Evolutionary conservation across 2,888 invertebrate genomes (phyloP), one percentile per base, ranked within the genome.

Genomic region (Lasioglossum oenotherae): DNA sequence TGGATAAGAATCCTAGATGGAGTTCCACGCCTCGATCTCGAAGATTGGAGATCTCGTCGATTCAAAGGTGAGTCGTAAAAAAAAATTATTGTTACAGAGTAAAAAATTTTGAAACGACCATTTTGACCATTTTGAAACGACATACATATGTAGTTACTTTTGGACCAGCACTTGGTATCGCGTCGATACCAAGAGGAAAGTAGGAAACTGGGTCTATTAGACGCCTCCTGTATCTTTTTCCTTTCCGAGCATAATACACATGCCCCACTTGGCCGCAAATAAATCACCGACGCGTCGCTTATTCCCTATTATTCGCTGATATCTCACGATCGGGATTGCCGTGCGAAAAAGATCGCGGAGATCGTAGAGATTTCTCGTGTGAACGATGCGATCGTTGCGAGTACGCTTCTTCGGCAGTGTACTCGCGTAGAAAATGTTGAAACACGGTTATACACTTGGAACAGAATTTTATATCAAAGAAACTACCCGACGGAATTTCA

Each of bases 291-390:
- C 31, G n/a, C 35, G 31, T 78, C 57, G 46, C 31, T 74, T 38
- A 44, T 69, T 46, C 23, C 38, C 69, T n/a, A 78, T 69, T 84
- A 74, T 74, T 67, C n/a, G 8, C 27, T 46, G 31, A 46, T 31
- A 73, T 84, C 84, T 57, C 82, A 71, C 82, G 82, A 57, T 38
- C 38, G 77, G 35, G 53, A 81, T 73, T 69, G 31, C 35, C 77
- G 74, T 78, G 67, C 46, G 77, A 81, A 81, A 35, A 67, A 41
- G 1, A 2, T 16, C 10, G 12, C 12, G 19, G 31, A 31, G 57
- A 72, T 74, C 16, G 16, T 8, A 6, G 10, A n/a, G 57, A 57
- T 57, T 3, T 27, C 72, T 27, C 73, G 73, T 74, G 73, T 35
- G 73, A 74, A 74, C 35, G 31, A 12, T 10, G 14, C 23, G 49